Evolutionary conservation across 2,888 invertebrate genomes (phyloP).

Genomic region (Latrodectus elegans): DNA sequence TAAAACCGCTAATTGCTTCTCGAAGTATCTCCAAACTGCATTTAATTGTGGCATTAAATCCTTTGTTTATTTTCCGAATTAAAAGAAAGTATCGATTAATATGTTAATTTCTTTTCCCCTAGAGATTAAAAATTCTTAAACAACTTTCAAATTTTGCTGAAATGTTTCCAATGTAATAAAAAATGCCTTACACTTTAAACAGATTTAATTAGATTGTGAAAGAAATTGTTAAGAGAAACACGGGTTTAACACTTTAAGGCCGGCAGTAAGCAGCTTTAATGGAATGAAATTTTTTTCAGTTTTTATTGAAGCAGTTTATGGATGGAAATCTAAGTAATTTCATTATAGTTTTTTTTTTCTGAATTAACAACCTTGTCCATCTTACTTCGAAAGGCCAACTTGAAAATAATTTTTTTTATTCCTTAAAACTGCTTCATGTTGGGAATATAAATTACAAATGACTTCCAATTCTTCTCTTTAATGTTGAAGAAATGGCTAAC

Average conservation of each 20-base stretch:
- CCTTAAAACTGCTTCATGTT: too few species aligned
- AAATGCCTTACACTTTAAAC: neutral
- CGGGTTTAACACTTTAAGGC: neutral
- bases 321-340: too few species aligned
- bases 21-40: neutral
- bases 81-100: conserved; percentile 19
- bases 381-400: too few species aligned
- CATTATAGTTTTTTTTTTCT: too few species aligned
- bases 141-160: too few species aligned
- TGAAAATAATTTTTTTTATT: too few species aligned
- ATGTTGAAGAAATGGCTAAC: too few species aligned
- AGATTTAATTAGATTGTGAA: conserved; percentile 37
- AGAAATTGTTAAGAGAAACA: neutral
- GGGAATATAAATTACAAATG: too few species aligned
- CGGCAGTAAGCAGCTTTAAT: neutral
- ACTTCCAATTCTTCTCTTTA: too few species aligned
- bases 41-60: conserved; percentile 31
- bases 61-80: conserved; percentile 8
- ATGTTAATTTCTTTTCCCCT: neutral
- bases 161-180: neutral
- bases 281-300: neutral
- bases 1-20: conserved; percentile 6
- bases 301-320: too few species aligned
- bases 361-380: too few species aligned
- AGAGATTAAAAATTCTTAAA: neutral